phyloP scores from a whole-genome alignment of 2,888 invertebrate genomes.

The Eurytoma adleriae region DNA sequence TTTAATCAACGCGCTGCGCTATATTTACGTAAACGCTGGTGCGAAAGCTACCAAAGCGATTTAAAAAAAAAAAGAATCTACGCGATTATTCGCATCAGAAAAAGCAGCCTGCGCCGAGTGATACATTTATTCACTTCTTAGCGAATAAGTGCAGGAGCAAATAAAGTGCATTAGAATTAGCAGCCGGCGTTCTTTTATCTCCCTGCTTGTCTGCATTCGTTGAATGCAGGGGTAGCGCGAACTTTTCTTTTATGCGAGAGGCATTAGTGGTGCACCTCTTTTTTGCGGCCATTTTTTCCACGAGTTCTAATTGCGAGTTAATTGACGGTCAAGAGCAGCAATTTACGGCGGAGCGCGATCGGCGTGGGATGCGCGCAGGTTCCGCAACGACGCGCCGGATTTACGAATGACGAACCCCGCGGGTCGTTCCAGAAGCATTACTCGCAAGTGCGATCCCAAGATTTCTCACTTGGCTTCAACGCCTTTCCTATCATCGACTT shows the following conservation, averaged over 20 bases:
- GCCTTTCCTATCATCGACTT: neutral
- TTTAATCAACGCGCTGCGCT: neutral
- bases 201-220: neutral
- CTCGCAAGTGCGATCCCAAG: conserved; percentile 34
- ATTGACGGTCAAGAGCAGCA: conserved; percentile 44
- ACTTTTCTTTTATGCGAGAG: neutral
- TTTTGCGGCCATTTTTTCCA: neutral
- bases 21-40: no score
- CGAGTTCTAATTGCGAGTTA: conserved; percentile 45
- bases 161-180: no score
- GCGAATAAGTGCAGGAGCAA: no score
- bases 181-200: neutral
- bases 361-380: conserved; percentile 30
- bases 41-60: neutral
- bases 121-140: neutral
- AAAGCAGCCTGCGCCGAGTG: neutral
- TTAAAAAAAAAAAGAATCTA: neutral
- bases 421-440: conserved; percentile 31
- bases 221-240: neutral
- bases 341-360: conserved; percentile 43
- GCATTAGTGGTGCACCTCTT: neutral
- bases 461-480: conserved; percentile 2
- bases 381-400: conserved; percentile 45
- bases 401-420: conserved; percentile 33
- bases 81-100: no score